Evolutionary conservation across 2,797 vertebrate genomes (phyloP), one percentile per base, ranked within the genome.

Genomic region (Acrossocheilus fasciatus): DNA sequence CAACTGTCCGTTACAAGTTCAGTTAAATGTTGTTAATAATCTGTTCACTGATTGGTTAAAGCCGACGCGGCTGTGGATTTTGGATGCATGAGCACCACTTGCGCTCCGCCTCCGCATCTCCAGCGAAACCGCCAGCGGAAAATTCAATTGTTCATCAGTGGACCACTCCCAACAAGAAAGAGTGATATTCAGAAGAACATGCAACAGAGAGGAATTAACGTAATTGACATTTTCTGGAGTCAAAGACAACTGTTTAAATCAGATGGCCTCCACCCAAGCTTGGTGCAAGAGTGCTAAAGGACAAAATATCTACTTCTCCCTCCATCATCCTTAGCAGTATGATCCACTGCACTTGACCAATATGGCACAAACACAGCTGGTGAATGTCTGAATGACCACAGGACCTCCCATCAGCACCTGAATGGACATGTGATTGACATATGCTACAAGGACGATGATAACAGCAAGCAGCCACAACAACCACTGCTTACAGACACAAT

Each of bases 211-310:
- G 30, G 30, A 36, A 5, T 39, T 10, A 68, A 69, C 20, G 54
- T 18, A 4, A 57, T 73, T 76, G 43, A 85, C 59, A 76, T 80
- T 23, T 75, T 87, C 52, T 72, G 74, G 20, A n/a, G 52, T 18
- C 7, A 68, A 41, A 50, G n/a, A 34, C 17, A 78, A 23, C 6
- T 45, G 9, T 34, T 87, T 43, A 70, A 15, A 47, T n/a, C n/a
- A 47, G 39, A 87, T 7, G 23, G 54, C 20, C 20, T 73, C 30
- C 14, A 70, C 75, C 81, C 64, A 36, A 64, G 59, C 47, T 70
- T 54, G 34, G 34, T 20, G 26, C 26, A 50, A 66, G 26, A 80
- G 30, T 84, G 30, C 66, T 70, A 47, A 36, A 26, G n/a, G 75
- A 47, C 66, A 39, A 11, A 36, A 39, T 41, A 41, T 52, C 43